Conservation (phyloP, 2,113 vertebrate species). For the Zosterops pallidus region DNA sequence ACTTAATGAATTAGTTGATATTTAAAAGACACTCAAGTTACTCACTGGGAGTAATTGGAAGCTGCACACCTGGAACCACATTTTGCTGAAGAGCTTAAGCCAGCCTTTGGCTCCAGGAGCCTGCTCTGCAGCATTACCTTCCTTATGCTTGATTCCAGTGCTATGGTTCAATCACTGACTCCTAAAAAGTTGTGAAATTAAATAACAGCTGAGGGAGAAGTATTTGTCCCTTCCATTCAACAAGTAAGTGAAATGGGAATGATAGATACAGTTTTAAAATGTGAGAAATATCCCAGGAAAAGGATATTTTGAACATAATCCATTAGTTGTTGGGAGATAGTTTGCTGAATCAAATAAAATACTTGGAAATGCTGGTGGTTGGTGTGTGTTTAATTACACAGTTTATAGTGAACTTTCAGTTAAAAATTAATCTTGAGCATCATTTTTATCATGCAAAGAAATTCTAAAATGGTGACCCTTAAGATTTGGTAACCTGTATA, state of each 20-base stretch:
- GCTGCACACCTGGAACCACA: neutral
- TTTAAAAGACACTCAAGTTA: neutral
- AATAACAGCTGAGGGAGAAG: neutral
- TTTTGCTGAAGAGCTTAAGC: neutral
- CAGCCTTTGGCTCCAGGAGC: neutral
- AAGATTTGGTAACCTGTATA: neutral
- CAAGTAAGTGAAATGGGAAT: neutral
- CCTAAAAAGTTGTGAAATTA: neutral
- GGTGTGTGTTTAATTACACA: neutral
- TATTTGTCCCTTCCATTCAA: neutral
- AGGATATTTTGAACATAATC: neutral
- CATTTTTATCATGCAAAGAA: neutral
- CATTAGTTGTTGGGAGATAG: neutral
- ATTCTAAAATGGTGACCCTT: neutral
- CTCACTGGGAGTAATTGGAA: neutral
- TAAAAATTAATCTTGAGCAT: neutral
- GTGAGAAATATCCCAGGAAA: neutral
- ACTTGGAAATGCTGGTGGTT: neutral
- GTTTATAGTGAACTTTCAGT: neutral
- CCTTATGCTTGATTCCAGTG: neutral
- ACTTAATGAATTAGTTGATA: neutral
- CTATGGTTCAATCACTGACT: neutral
- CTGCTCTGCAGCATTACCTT: neutral
- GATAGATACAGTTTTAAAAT: neutral
- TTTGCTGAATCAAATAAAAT: neutral